Base-by-base conservation (phyloP, 1,140 invertebrate species). In the Pteromalus puparum region DNA sequence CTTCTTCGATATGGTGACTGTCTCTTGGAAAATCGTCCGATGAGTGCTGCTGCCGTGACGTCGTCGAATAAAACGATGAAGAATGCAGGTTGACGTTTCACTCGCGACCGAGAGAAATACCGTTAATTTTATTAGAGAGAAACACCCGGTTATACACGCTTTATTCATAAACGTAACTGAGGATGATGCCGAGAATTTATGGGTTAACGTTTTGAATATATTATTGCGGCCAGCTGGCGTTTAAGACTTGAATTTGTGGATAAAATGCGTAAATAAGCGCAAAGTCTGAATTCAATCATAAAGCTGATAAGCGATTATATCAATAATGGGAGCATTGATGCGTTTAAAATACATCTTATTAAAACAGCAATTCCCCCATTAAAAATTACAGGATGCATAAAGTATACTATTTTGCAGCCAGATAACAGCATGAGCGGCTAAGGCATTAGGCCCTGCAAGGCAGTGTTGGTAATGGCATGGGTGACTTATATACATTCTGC, bases 91-190 rank as follows among this genome's bases (percentile, higher is more conserved):
- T 76, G 48, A 82, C 46, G 73, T 81, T 81, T 81, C n/a, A 81
- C 28, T 81, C 18, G 21, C 18, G 42, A 30, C 28, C 53, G 28
- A 21, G 9, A 26, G 15, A 67, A 65, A 26, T 2, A 73, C 81
- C 61, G 81, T 82, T 82, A 82, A 82, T 75, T 75, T 82, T 75
- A 75, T 74, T 30, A 67, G n/a, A 7, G n/a, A 28, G n/a, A 67
- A 21, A 53, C 48, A 15, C 48, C 48, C 48, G 48, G 48, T 53
- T 53, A 24, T 15, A 28, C 34, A 26, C 67, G 46, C 24, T 74
- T 82, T 82, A 82, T 67, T 82, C 21, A 81, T 74, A 48, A 72
- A 72, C 26, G 30, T 74, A n/a, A 74, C 28, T 21, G 28, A n/a
- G n/a, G 18, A 48, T 61, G 79, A 6, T 13, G n/a, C 67, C 2